These are phyloP conservation scores for Pitangus sulphuratus DNA, from an alignment of 2,797 vertebrate species.

Conservation along the genomic window DNA sequence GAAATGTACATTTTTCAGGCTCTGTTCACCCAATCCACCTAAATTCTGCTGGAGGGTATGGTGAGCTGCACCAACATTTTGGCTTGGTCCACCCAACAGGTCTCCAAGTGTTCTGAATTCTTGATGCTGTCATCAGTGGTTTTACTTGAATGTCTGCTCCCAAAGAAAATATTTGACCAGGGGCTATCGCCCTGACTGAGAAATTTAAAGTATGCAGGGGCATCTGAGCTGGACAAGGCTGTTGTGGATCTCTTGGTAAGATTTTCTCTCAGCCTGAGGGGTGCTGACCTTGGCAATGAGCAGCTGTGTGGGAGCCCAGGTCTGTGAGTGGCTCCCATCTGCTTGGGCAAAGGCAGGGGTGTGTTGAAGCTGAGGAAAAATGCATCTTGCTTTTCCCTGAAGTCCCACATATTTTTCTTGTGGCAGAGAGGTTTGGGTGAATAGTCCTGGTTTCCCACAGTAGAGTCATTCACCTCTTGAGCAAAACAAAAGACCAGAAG, in stretches of 20 bases:
- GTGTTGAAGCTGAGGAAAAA: background rate
- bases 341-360: background rate
- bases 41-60: background rate
- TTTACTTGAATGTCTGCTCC: background rate
- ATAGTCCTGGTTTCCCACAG: background rate
- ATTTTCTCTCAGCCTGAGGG: fast-evolving
- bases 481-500: background rate
- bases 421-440: background rate
- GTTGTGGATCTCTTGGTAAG: background rate
- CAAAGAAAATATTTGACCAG: background rate
- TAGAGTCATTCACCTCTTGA: background rate
- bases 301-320: background rate
- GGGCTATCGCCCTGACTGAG: background rate
- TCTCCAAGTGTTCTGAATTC: background rate
- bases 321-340: fast-evolving
- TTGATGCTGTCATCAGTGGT: background rate
- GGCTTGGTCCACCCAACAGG: background rate
- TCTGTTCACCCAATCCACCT: background rate
- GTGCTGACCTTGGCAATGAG: background rate
- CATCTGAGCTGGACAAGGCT: background rate
- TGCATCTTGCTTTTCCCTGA: background rate
- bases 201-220: constrained; percentile 11
- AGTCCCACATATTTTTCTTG: background rate
- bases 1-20: background rate
- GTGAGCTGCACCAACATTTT: background rate